Evolutionary conservation across 2,797 vertebrate species (phyloP).

Genomic region (Knipowitschia caucasica): DNA sequence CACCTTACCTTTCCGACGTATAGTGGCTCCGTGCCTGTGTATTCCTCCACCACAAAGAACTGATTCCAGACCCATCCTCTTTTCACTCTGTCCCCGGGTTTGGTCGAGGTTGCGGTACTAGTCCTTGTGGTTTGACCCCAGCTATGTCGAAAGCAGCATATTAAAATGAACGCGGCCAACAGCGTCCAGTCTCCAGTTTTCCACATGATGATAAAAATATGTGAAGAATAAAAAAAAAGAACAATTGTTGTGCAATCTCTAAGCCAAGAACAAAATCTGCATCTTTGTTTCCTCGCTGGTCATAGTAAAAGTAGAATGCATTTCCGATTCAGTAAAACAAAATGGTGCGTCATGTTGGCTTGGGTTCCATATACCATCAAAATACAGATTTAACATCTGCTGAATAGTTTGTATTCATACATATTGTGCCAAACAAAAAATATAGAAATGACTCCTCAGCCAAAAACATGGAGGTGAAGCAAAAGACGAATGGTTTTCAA

Average conservation of each 20-base stretch:
- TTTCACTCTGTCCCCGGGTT: conserved; percentile 84
- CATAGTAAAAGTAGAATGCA: conserved; percentile 32
- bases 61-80: conserved; percentile 99
- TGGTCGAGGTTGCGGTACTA: conserved; percentile 54
- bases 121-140: conserved; percentile 69
- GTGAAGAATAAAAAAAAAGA: conserved; percentile 1
- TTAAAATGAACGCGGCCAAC: conserved; percentile 53
- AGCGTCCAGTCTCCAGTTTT: conserved; percentile 53
- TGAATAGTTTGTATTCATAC: too few species aligned
- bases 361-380: too few species aligned
- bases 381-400: too few species aligned
- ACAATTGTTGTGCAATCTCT: conserved; percentile 60
- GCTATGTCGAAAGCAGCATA: conserved; percentile 60
- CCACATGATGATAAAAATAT: conserved; percentile 47
- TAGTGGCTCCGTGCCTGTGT: conserved; percentile 94
- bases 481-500: neutral
- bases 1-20: conserved; percentile 99
- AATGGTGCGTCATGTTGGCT: conserved; percentile 34
- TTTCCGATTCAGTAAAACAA: conserved; percentile 20
- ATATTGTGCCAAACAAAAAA: neutral
- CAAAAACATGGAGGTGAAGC: too few species aligned
- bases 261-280: too few species aligned
- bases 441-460: too few species aligned
- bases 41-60: conserved; percentile 99
- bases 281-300: conserved; percentile 35